A percentile compares a stretch with the other conserved stretches of the same genome.
These are phyloP conservation scores for Parapristionchus giblindavisi DNA, from an alignment of 2,888 invertebrate genomes.

Conservation along the genomic window DNA sequence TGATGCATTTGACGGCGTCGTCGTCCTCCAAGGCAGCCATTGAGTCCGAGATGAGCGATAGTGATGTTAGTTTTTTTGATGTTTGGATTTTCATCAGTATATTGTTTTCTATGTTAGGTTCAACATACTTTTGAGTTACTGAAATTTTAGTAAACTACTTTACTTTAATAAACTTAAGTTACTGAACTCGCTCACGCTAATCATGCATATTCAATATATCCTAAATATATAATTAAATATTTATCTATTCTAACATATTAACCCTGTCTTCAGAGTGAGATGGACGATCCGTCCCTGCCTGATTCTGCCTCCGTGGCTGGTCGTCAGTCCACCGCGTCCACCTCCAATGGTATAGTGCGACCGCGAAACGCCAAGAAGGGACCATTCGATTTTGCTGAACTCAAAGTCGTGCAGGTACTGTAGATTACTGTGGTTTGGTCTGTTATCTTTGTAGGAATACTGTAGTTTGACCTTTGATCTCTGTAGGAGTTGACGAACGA, in stretches of 20 bases:
- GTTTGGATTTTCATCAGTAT: neutral
- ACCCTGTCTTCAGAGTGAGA: conserved; percentile 16
- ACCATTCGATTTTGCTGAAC: conserved; percentile 91
- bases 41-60: conserved; percentile 36
- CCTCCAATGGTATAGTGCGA: conserved; percentile 73
- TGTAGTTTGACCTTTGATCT: conserved; percentile 76
- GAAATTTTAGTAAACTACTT: too few relatives aligned
- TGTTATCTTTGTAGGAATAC: conserved; percentile 50
- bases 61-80: conserved; percentile 1
- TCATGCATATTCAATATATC: too few relatives aligned
- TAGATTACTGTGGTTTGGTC: neutral
- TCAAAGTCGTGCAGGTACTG: conserved; percentile 82
- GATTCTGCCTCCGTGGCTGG: conserved; percentile 31
- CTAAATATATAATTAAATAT: too few relatives aligned
- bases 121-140: too few relatives aligned
- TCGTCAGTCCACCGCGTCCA: conserved; percentile 5
- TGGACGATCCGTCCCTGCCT: conserved; percentile 26
- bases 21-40: conserved; percentile 27
- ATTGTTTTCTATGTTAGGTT: too few relatives aligned
- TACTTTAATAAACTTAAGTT: too few relatives aligned
- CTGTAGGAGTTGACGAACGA: conserved; percentile 81
- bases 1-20: neutral
- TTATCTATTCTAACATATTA: too few relatives aligned
- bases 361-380: conserved; percentile 95
- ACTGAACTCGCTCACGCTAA: too few relatives aligned